phyloP scores from a whole-genome alignment of 2,888 invertebrate genomes.

The Hypselothyrea guttata region DNA sequence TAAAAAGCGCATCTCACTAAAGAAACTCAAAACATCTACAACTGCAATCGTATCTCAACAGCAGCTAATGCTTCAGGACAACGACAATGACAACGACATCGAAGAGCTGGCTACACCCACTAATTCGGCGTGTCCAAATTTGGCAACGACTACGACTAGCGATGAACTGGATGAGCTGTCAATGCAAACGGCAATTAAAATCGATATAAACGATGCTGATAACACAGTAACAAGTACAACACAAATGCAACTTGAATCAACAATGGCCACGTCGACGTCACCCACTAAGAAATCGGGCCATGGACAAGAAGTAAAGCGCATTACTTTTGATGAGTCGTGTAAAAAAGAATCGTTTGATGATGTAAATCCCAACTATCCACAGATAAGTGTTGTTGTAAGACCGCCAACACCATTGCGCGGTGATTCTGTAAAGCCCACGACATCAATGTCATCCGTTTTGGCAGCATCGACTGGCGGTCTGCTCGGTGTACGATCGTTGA shows the following conservation, averaged over 20 bases:
- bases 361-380: constrained; percentile 84
- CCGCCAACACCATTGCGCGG: constrained; percentile 89
- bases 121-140: constrained; percentile 31
- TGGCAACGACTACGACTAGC: constrained; percentile 54
- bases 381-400: constrained; percentile 89
- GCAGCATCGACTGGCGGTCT: constrained; percentile 75
- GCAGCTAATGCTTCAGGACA: constrained; percentile 69
- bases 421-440: constrained; percentile 84
- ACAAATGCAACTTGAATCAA: constrained; percentile 56
- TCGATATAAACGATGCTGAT: constrained; percentile 69
- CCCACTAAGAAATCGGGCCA: constrained; percentile 76
- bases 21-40: constrained; percentile 74
- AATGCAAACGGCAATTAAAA: constrained; percentile 72
- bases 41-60: constrained; percentile 79
- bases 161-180: constrained; percentile 74
- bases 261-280: constrained; percentile 63
- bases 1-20: constrained; percentile 79
- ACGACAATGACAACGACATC: constrained; percentile 34
- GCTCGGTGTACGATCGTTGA: constrained; percentile 77
- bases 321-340: constrained; percentile 83
- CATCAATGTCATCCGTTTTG: constrained; percentile 78
- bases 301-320: constrained; percentile 82
- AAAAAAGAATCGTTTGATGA: constrained; percentile 83
- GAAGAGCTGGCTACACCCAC: constrained; percentile 47
- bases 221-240: constrained; percentile 30